phyloP scores from a whole-genome alignment of 2,113 vertebrate genomes.

The Ammospiza nelsoni region DNA sequence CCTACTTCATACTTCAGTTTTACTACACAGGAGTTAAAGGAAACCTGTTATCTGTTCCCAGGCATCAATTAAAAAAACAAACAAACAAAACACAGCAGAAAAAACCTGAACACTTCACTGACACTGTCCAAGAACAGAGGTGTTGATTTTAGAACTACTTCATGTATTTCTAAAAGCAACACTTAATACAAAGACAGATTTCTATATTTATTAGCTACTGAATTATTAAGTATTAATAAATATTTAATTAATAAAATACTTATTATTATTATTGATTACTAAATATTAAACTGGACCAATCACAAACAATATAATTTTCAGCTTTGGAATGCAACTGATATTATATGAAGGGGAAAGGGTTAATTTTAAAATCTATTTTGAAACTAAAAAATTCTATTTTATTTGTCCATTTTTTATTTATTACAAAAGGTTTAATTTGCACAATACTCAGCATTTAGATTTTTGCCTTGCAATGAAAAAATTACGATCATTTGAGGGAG shows the following conservation, averaged over 20 bases:
- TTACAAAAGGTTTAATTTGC: not conserved
- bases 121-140: not conserved
- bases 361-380: not conserved
- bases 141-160: not conserved
- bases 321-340: not conserved
- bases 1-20: not conserved
- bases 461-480: not conserved
- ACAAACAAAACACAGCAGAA: not conserved
- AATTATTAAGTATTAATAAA: not conserved
- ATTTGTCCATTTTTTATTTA: not conserved
- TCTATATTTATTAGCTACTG: not conserved
- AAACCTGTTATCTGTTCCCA: not conserved
- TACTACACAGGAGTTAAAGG: not conserved
- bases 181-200: not conserved
- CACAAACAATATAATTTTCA: not conserved
- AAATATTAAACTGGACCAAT: not conserved
- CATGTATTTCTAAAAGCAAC: too few relatives aligned
- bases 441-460: not conserved
- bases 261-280: not conserved
- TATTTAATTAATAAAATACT: not conserved
- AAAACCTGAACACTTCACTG: not conserved
- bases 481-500: accelerated
- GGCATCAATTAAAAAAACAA: not conserved
- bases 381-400: not conserved
- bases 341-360: not conserved